Base-by-base conservation (phyloP, 2,113 vertebrate genomes). In the Azemiops feae region DNA sequence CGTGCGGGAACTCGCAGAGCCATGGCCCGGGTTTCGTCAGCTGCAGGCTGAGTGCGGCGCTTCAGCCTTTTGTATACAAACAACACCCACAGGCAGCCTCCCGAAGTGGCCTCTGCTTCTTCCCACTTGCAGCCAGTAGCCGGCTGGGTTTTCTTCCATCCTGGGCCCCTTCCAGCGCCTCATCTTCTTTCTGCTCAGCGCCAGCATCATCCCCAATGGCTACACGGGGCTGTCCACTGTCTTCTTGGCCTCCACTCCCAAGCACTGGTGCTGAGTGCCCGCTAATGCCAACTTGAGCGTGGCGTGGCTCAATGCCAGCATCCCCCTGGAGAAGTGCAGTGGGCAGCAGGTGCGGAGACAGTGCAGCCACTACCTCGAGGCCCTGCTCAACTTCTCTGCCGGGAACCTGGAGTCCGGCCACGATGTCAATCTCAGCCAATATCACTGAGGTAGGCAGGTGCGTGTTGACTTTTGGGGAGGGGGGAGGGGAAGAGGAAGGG, bases 191-290 rank as follows among this genome's bases (percentile, higher is more conserved):
- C 96, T 98, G 1, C 97, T 99, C 93, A 98, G 98, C 90, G 94
- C 98, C 91, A 98, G 96, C 95, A 96, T 96, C 92, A 69, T 99
- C 91, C 98, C 98, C 11, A 98, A 98, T 30, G 98, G 98, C 14
- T 98, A 98, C 92, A 96, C 92, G 1, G 97, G 94, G 0, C 34
- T 98, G 53, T 97, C 97, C 0, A 55, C 95, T 1, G 98, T 99
- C 8, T 99, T 99, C 91, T 45, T 99, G 20, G 98, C 97, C 0
- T 98, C 96, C 81, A 98, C 96, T 12, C 99, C 98, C 7, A 92
- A 97, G 14, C 99, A 99, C 96, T 97, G 58, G 87, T 99, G 99
- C 96, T 94, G 92, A 18, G 94, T 99, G 30, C 99, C 99, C 0
- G 94, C 92, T 53, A 89, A 94, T 1, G 95, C 97, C 88, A 99